Evolutionary conservation across 30 jellyfish, hydroid and myxozoan species (phyloP).

Genomic region (Chrysaora quinquecirrha): DNA sequence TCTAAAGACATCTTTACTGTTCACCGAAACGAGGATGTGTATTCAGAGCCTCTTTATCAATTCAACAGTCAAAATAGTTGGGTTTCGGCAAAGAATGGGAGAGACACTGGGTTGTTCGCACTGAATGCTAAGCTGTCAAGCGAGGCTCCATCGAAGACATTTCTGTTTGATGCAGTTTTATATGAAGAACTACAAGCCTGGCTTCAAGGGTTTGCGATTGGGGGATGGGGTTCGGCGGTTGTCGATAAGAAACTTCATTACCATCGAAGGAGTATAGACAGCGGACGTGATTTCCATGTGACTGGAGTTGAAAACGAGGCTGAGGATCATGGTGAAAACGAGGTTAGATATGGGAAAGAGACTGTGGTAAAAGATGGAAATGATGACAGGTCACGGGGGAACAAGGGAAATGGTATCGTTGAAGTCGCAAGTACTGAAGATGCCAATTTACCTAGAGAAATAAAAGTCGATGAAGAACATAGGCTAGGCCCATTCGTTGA

Average conservation of each 20-base stretch:
- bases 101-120: constrained; percentile 26
- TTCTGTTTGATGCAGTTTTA: constrained; percentile 48
- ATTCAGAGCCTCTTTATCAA: background rate
- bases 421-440: background rate
- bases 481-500: background rate
- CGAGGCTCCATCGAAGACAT: constrained; percentile 23
- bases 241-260: constrained; percentile 38
- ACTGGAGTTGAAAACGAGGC: background rate
- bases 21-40: background rate
- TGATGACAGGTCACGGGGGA: background rate
- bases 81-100: constrained; percentile 46
- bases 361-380: background rate
- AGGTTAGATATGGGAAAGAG: background rate
- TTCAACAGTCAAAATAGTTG: constrained; percentile 43
- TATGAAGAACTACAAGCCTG: constrained; percentile 32
- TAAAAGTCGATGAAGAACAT: background rate
- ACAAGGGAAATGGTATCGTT: background rate
- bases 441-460: background rate
- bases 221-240: constrained; percentile 59
- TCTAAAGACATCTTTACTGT: constrained; percentile 24
- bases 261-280: constrained; percentile 24
- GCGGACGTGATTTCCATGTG: background rate
- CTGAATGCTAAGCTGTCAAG: constrained; percentile 26
- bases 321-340: background rate
- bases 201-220: constrained; percentile 54